Percentiles rank a stretch among this genome's conserved stretches.
These are phyloP conservation scores for Cyphomyrus discorhynchus DNA, from an alignment of 2,113 vertebrate species.

Conservation along the genomic window DNA sequence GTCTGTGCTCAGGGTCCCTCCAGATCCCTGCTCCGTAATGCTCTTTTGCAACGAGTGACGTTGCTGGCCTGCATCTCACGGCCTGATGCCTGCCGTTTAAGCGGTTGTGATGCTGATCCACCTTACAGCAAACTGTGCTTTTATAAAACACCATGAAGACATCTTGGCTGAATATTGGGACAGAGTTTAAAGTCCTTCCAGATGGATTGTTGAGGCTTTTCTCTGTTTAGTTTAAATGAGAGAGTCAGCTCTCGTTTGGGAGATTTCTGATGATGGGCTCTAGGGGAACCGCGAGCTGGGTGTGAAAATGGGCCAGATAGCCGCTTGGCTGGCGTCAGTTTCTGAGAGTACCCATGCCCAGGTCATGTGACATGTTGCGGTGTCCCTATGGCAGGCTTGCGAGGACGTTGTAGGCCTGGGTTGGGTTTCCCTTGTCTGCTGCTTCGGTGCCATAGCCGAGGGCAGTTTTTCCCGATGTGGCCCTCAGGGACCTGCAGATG, in stretches of 20 bases:
- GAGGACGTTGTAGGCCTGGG: not conserved
- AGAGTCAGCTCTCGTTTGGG: slow-evolving; percentile 38
- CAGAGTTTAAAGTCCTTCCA: slow-evolving; percentile 54
- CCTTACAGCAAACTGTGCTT: slow-evolving; percentile 27
- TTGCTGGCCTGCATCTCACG: not conserved
- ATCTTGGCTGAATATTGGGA: slow-evolving; percentile 40
- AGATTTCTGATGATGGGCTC: slow-evolving; percentile 20
- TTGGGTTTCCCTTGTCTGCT: not conserved
- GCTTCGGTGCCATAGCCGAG: not conserved
- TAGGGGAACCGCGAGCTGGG: slow-evolving; percentile 5
- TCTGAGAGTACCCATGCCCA: not conserved
- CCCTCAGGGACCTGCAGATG: not conserved
- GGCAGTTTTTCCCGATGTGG: not conserved
- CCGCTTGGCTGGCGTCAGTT: not conserved
- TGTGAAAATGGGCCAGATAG: not conserved
- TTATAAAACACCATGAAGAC: slow-evolving; percentile 35
- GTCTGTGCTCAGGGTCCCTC: slow-evolving; percentile 29
- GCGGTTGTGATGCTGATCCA: slow-evolving; percentile 22
- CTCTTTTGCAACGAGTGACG: slow-evolving; percentile 19
- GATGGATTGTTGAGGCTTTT: slow-evolving; percentile 42
- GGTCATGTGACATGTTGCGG: not conserved
- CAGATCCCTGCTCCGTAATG: slow-evolving; percentile 23
- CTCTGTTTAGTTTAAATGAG: slow-evolving; percentile 47
- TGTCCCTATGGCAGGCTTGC: not conserved
- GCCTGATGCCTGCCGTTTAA: not conserved